Percentiles rank a stretch among this genome's conserved stretches.
phyloP scores from a whole-genome alignment of 2,888 invertebrate genomes.

The Cantharis nigra region DNA sequence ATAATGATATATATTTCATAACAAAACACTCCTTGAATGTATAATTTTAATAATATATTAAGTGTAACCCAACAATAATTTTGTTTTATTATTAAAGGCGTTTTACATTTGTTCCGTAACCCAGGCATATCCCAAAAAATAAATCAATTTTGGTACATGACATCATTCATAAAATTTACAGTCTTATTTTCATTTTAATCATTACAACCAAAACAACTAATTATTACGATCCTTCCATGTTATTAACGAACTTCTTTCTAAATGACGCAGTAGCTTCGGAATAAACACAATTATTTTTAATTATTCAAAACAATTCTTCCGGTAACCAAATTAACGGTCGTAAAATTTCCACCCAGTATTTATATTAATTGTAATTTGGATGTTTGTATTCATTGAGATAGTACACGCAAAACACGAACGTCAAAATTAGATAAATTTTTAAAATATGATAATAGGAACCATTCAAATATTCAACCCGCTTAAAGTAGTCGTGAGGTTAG shows the following conservation, averaged over 20 bases:
- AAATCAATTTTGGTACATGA: slow-evolving; percentile 12
- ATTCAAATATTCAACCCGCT: not conserved
- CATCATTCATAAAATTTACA: slow-evolving; percentile 19
- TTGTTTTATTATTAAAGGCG: slow-evolving; percentile 12
- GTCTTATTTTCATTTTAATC: not conserved
- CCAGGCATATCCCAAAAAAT: not conserved
- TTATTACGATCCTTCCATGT: slow-evolving; percentile 10
- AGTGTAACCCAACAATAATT: not conserved
- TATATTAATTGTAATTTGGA: not conserved
- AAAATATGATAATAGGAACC: not conserved
- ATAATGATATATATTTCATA: slow-evolving; percentile 15
- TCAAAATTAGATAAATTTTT: not conserved
- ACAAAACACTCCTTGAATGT: not conserved
- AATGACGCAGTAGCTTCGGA: slow-evolving; percentile 9
- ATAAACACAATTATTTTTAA: slow-evolving; percentile 12
- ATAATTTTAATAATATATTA: slow-evolving; percentile 11
- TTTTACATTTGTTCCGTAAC: not conserved
- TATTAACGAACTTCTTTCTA: slow-evolving; percentile 15
- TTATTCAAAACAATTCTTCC: slow-evolving; percentile 4
- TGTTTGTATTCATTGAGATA: not conserved
- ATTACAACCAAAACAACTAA: slow-evolving; percentile 12
- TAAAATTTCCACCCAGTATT: not conserved
- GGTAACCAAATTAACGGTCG: slow-evolving; percentile 1
- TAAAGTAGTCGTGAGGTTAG: not conserved
- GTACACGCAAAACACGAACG: not conserved